These are phyloP conservation scores for Thamnophis sirtalis DNA, from an alignment of 2,113 vertebrate species.

Conservation along the genomic window DNA sequence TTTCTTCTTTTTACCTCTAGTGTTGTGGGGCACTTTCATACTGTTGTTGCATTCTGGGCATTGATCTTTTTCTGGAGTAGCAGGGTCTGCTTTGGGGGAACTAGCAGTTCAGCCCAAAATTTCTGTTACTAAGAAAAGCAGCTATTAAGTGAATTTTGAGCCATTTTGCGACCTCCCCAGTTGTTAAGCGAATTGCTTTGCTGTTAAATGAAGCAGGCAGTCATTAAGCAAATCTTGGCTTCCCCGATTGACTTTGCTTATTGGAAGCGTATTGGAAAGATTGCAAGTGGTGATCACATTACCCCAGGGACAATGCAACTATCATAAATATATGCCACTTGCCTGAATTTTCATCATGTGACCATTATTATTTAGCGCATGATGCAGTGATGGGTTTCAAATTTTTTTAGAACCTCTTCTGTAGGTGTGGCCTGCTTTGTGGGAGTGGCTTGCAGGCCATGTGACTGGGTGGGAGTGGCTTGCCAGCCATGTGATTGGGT, in stretches of 20 bases:
- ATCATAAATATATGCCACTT: too few relatives aligned
- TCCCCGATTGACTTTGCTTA: not conserved
- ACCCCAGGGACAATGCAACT: not conserved
- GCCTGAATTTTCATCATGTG: not conserved
- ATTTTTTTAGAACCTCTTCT: too few relatives aligned
- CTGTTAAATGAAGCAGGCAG: not conserved
- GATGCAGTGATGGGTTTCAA: too few relatives aligned
- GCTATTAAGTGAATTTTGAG: not conserved
- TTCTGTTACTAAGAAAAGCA: not conserved
- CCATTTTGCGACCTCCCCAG: fast-evolving
- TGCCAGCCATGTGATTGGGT: too few relatives aligned
- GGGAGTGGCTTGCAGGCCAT: too few relatives aligned
- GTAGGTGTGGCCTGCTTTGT: too few relatives aligned
- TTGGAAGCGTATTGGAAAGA: not conserved
- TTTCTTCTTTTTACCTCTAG: not conserved
- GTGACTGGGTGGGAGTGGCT: too few relatives aligned
- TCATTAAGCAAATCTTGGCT: not conserved
- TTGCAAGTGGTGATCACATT: not conserved
- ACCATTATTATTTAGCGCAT: not conserved
- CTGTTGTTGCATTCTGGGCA: not conserved
- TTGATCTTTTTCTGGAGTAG: not conserved
- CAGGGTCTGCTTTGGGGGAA: not conserved
- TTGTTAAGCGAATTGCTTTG: not conserved
- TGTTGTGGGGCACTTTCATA: not conserved
- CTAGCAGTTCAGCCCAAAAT: not conserved